Evolutionary conservation across 2,113 vertebrate genomes (phyloP).

Genomic region (Halcyon malimbica): DNA sequence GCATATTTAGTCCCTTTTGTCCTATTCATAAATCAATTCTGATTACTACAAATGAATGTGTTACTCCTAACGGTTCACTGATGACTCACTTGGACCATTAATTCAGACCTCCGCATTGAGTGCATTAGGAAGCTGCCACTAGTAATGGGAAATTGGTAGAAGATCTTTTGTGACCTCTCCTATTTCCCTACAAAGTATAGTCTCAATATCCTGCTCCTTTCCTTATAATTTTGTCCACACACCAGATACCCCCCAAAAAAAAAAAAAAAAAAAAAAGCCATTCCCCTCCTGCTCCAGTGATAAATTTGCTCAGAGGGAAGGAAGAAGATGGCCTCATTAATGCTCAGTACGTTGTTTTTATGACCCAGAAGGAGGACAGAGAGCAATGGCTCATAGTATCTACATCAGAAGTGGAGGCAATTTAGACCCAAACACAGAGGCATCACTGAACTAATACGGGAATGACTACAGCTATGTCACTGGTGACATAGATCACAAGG

Average conservation of each 20-base stretch:
- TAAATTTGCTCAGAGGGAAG: neutral
- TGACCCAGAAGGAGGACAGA: neutral
- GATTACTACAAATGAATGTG: slow-evolving; percentile 19
- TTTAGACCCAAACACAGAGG: neutral
- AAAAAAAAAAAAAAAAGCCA: neutral
- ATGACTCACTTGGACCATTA: slow-evolving; percentile 7
- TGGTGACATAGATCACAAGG: neutral
- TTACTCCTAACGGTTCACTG: neutral
- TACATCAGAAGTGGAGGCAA: neutral
- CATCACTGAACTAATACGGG: neutral
- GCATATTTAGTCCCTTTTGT: slow-evolving; percentile 49
- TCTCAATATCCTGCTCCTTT: neutral
- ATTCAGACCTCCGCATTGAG: neutral
- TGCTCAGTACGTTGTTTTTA: neutral
- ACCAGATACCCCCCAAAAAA: neutral
- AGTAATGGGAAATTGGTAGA: neutral
- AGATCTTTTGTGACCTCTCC: neutral
- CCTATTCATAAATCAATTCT: slow-evolving; percentile 29
- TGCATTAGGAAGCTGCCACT: neutral
- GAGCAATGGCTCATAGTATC: neutral
- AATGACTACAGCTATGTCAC: neutral
- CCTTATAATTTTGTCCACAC: neutral
- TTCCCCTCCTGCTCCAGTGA: neutral
- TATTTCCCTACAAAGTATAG: neutral
- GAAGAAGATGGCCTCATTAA: neutral